These are phyloP conservation scores for Paedocypris micromegethes DNA, from an alignment of 2,797 vertebrate genomes.

Conservation along the genomic window DNA sequence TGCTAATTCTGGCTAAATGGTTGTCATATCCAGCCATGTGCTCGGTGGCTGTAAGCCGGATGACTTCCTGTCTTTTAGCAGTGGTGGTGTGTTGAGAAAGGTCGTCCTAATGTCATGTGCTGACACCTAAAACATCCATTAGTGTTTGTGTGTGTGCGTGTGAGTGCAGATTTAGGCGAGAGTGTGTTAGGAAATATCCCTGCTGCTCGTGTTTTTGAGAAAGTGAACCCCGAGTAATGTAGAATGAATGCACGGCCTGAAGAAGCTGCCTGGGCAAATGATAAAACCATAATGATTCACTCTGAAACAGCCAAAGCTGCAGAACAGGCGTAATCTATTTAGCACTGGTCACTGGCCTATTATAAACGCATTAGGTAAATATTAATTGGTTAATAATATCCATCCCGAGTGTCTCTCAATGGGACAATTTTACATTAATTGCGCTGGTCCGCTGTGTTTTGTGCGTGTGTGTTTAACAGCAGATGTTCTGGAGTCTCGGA, in stretches of 20 bases:
- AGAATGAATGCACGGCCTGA: neutral
- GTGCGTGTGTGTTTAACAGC: conserved; percentile 31
- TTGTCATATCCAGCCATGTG: conserved; percentile 37
- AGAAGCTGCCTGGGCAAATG: neutral
- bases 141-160: conserved; percentile 18
- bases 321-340: conserved; percentile 14
- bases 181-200: conserved; percentile 25
- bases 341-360: conserved; percentile 19
- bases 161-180: conserved; percentile 13
- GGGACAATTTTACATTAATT: conserved; percentile 29
- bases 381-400: conserved; percentile 30
- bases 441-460: conserved; percentile 18
- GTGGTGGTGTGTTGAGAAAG: conserved; percentile 30
- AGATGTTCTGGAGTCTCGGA: conserved; percentile 34
- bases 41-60: conserved; percentile 26
- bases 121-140: conserved; percentile 39
- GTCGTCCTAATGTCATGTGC: conserved; percentile 35
- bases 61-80: conserved; percentile 30
- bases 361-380: conserved; percentile 33
- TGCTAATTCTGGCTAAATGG: conserved; percentile 48
- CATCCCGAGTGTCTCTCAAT: conserved; percentile 21
- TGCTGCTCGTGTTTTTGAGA: conserved; percentile 7
- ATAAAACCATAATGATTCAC: conserved; percentile 17
- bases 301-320: conserved; percentile 14
- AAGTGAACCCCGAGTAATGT: conserved; percentile 9